Evolutionary conservation across 1,140 invertebrate species (phyloP), one percentile per base, ranked within the genome.

Genomic region (Aphelenchoides besseyi): DNA sequence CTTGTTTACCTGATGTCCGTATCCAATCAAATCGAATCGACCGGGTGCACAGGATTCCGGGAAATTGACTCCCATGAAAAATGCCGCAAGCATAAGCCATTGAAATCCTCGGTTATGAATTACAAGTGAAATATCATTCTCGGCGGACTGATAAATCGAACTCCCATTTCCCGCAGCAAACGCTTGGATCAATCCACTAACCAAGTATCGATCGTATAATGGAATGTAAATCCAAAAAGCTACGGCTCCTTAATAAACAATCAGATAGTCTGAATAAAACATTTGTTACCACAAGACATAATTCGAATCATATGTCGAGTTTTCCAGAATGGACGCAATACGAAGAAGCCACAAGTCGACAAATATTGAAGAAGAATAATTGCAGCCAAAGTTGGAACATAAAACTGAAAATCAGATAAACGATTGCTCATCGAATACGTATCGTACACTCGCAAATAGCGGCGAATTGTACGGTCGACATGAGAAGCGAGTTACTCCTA

Each of bases 31-130:
- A 57, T 79, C 78, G 59, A 79, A 79, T 18, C 62, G 16, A n/a
- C 78, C 78, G 0, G 78, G 78, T 12, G 72, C 71, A 61, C 69
- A 79, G 2, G 78, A 59, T 62, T 79, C 78, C 3, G 78, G 78
- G 62, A 79, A 66, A 29, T 77, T 66, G 12, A 53, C 75, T 33
- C 75, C 78, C 78, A 79, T 79, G 66, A 79, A 79, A n/a, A 79
- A 54, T 52, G 75, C 78, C 28, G 79, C 68, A 12, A 80, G 36
- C 2, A 79, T 18, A n/a, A 79, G 64, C 77, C 77, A 79, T 32
- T 72, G 63, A 35, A 79, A 74, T 2, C 78, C 77, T 26, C 73
- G 66, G 5, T 71, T 72, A 37, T 79, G 78, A 16, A 71, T 48
- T 9, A 32, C 33, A 16, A 78, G 8, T 2, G 63, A 57, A 12